These are phyloP conservation scores for Geopemphigus sp. DNA, from an alignment of 1,140 invertebrate genomes.

Conservation along the genomic window DNA sequence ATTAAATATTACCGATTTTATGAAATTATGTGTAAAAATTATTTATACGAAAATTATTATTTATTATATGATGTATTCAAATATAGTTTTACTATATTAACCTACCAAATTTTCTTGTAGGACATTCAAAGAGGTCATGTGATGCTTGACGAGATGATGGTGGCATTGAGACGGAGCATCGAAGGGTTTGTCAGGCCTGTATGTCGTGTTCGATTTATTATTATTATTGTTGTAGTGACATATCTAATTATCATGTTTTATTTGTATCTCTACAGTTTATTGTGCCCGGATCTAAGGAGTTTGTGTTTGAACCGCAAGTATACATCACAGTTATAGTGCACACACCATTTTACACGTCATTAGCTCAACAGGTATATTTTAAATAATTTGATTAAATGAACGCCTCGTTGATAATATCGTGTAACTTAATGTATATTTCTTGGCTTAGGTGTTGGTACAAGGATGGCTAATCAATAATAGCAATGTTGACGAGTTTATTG, in stretches of 20 bases:
- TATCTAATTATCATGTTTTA: neutral
- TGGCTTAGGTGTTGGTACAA: conserved; percentile 67
- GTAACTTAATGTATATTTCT: conserved; percentile 9
- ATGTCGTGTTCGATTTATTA: conserved; percentile 54
- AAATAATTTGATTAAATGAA: neutral
- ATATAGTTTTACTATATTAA: too few species aligned
- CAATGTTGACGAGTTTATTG: conserved; percentile 65
- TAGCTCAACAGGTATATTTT: conserved; percentile 64
- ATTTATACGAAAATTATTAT: neutral
- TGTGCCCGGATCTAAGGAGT: conserved; percentile 65
- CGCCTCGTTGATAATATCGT: neutral
- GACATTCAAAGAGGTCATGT: conserved; percentile 69
- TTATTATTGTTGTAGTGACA: neutral
- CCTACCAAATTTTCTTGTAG: conserved; percentile 48
- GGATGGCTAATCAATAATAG: conserved; percentile 66
- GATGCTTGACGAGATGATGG: conserved; percentile 68
- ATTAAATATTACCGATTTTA: too few species aligned
- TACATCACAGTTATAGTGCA: conserved; percentile 78
- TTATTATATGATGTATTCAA: too few species aligned
- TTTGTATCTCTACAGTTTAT: conserved; percentile 62
- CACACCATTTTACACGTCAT: conserved; percentile 72
- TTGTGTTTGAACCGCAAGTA: conserved; percentile 68
- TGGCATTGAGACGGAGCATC: conserved; percentile 65
- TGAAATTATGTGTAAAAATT: too few species aligned
- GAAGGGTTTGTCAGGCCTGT: conserved; percentile 66